Evolutionary conservation across 2,797 vertebrate genomes (phyloP).

Genomic region (Percopsis omiscomaycus): DNA sequence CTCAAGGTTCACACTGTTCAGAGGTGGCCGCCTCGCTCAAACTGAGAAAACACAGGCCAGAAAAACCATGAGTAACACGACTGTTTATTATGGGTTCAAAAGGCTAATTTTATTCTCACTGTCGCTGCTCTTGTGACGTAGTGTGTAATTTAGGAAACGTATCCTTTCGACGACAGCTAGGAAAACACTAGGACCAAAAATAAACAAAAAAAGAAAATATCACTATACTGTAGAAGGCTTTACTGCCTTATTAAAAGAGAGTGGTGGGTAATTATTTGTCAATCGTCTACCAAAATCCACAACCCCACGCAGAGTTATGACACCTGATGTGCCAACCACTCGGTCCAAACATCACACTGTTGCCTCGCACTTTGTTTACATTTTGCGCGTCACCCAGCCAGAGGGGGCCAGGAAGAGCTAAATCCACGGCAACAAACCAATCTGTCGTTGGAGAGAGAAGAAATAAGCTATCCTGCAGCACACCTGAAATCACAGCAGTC

Average conservation of each 20-base stretch:
- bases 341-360: slow-evolving; percentile 62
- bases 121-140: slow-evolving; percentile 31
- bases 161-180: slow-evolving; percentile 36
- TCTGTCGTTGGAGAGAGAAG: slow-evolving; percentile 30
- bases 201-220: slow-evolving; percentile 38
- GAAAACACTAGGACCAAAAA: slow-evolving; percentile 41
- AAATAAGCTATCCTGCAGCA: slow-evolving; percentile 49
- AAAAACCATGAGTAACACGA: slow-evolving; percentile 33
- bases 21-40: neutral
- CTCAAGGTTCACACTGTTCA: slow-evolving; percentile 49
- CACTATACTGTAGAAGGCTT: slow-evolving; percentile 26
- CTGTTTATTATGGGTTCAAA: slow-evolving; percentile 38
- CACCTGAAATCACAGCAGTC: slow-evolving; percentile 67
- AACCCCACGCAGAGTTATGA: slow-evolving; percentile 55
- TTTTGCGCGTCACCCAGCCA: slow-evolving; percentile 39
- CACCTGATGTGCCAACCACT: slow-evolving; percentile 59
- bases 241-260: slow-evolving; percentile 34
- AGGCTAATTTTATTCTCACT: slow-evolving; percentile 24
- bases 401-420: slow-evolving; percentile 38
- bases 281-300: slow-evolving; percentile 59
- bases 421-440: slow-evolving; percentile 28
- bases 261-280: slow-evolving; percentile 38
- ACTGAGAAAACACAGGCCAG: slow-evolving; percentile 2
- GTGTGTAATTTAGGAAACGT: slow-evolving; percentile 43
- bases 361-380: slow-evolving; percentile 52